These are phyloP conservation scores for Amblyjoppa proteus DNA, from an alignment of 2,888 invertebrate species.

Conservation along the genomic window DNA sequence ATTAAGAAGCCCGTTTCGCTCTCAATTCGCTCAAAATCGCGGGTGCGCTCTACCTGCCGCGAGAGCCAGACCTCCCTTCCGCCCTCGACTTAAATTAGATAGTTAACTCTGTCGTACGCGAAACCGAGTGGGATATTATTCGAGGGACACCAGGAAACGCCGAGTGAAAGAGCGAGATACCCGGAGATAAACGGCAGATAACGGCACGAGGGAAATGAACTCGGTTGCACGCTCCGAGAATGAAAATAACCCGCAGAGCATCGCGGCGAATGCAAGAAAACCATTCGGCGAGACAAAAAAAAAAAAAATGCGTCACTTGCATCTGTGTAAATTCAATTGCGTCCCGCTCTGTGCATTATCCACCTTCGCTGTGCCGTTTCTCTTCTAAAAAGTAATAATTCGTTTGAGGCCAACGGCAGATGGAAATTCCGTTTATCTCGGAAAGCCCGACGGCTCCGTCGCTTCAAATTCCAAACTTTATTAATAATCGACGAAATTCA, in stretches of 20 bases:
- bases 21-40: slow-evolving; percentile 51
- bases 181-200: neutral
- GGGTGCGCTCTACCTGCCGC: neutral
- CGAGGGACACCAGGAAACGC: neutral
- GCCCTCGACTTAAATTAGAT: slow-evolving; percentile 55
- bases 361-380: slow-evolving; percentile 5
- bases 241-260: neutral
- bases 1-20: slow-evolving; percentile 52
- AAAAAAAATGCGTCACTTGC: slow-evolving; percentile 28
- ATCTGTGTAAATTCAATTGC: slow-evolving; percentile 28
- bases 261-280: neutral
- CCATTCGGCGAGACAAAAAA: neutral
- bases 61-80: slow-evolving; percentile 10
- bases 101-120: slow-evolving; percentile 42
- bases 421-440: slow-evolving; percentile 1
- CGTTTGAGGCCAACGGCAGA: neutral
- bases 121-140: slow-evolving; percentile 33
- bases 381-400: neutral
- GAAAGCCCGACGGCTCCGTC: neutral
- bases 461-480: neutral
- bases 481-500: slow-evolving; percentile 3
- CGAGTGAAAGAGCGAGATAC: neutral
- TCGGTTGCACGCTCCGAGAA: neutral
- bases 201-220: neutral
- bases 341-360: neutral